These are phyloP conservation scores for Balaenoptera acutorostrata DNA, from an alignment of 2,113 vertebrate species.

Conservation along the genomic window DNA sequence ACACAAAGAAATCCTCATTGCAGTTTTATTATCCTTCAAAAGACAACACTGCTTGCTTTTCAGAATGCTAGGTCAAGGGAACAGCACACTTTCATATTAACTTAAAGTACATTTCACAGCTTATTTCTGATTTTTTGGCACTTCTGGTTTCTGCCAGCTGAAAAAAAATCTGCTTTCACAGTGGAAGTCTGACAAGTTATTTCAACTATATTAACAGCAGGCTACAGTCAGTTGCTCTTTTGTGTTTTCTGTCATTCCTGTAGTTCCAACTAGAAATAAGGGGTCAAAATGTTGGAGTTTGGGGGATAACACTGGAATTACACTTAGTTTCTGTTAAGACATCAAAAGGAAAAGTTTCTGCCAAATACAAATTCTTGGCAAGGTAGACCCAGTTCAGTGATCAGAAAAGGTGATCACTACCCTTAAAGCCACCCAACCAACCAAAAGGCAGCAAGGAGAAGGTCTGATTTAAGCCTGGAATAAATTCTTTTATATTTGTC, in stretches of 20 bases:
- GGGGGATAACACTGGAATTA: slow-evolving; percentile 15
- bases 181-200: slow-evolving; percentile 72
- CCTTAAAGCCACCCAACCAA: background rate
- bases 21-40: slow-evolving; percentile 53
- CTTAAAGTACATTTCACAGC: slow-evolving; percentile 60
- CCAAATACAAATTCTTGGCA: slow-evolving; percentile 42
- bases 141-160: slow-evolving; percentile 52
- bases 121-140: slow-evolving; percentile 72
- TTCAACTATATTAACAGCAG: slow-evolving; percentile 58
- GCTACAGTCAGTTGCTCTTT: slow-evolving; percentile 52
- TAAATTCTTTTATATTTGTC: background rate
- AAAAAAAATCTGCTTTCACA: slow-evolving; percentile 59
- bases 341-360: slow-evolving; percentile 45
- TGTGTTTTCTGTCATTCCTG: slow-evolving; percentile 56
- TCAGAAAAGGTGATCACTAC: slow-evolving; percentile 4
- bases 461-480: background rate
- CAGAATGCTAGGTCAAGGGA: slow-evolving; percentile 39
- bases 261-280: slow-evolving; percentile 38
- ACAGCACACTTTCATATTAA: slow-evolving; percentile 57
- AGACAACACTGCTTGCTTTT: slow-evolving; percentile 42
- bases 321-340: slow-evolving; percentile 2
- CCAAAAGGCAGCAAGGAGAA: background rate
- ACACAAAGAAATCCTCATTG: background rate
- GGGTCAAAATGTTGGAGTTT: slow-evolving; percentile 46
- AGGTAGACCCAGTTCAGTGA: background rate